A percentile compares a stretch with the other conserved stretches of the same genome.
Conservation (phyloP, 2,113 vertebrate species). For the Stomatorhinus ivindoensis region DNA sequence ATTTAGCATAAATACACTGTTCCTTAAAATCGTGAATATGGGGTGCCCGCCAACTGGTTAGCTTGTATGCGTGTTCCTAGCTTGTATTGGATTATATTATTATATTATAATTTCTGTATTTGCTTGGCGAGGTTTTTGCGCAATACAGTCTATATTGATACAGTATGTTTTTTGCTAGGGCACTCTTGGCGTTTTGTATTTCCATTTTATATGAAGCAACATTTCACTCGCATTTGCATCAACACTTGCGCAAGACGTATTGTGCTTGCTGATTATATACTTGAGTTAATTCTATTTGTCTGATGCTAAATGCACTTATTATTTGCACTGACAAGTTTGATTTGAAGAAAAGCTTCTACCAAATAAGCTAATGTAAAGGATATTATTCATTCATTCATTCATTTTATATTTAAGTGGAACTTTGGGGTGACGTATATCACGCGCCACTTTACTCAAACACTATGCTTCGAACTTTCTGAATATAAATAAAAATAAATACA, state of each 20-base stretch:
- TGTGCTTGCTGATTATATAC: neutral
- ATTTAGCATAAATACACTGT: neutral
- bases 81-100: neutral
- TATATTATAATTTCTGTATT: neutral
- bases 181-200: neutral
- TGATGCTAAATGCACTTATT: conserved; percentile 4
- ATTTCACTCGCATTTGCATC: neutral
- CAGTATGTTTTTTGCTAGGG: neutral
- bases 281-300: neutral
- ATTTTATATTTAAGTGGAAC: neutral
- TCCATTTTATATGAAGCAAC: neutral
- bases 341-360: neutral
- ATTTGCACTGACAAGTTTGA: neutral
- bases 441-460: neutral
- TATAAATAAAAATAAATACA: neutral
- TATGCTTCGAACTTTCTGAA: neutral
- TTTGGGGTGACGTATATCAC: neutral
- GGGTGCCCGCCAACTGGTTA: neutral
- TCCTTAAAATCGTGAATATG: neutral
- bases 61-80: neutral
- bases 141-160: neutral
- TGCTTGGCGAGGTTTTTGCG: neutral
- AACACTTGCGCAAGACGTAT: neutral
- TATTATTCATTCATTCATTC: neutral
- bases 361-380: neutral